A percentile compares a stretch with the other conserved stretches of the same genome.
These are phyloP conservation scores for Dendrocincla tyrannina DNA, from an alignment of 2,797 vertebrate genomes.

Conservation along the genomic window DNA sequence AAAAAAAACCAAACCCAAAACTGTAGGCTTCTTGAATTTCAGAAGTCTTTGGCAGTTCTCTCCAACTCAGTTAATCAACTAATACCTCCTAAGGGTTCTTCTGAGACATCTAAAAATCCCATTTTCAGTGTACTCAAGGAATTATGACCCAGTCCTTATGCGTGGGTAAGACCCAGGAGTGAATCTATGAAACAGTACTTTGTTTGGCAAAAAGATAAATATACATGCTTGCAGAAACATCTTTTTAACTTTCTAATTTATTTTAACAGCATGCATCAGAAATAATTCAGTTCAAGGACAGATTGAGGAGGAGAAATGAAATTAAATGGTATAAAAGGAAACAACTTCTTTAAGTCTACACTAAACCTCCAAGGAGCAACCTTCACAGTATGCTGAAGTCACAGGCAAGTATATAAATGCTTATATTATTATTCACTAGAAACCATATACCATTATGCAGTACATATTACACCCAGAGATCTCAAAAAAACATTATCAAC, in stretches of 20 bases:
- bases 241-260: conserved; percentile 51
- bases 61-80: conserved; percentile 57
- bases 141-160: background rate
- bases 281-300: conserved; percentile 29
- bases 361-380: background rate
- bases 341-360: background rate
- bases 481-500: background rate
- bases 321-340: background rate
- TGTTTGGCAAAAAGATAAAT: conserved; percentile 24
- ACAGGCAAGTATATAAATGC: background rate
- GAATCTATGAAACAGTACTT: conserved; percentile 18
- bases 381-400: background rate
- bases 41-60: conserved; percentile 31
- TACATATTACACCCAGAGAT: background rate
- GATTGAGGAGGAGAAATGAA: background rate
- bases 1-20: background rate
- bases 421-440: background rate
- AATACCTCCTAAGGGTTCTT: conserved; percentile 56
- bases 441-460: background rate
- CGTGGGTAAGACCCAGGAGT: background rate
- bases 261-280: conserved; percentile 56
- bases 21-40: conserved; percentile 49
- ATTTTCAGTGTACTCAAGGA: background rate
- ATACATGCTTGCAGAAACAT: background rate
- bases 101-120: conserved; percentile 24